Conservation (phyloP, 2,113 vertebrate genomes). For the Coptodon rendalli region DNA sequence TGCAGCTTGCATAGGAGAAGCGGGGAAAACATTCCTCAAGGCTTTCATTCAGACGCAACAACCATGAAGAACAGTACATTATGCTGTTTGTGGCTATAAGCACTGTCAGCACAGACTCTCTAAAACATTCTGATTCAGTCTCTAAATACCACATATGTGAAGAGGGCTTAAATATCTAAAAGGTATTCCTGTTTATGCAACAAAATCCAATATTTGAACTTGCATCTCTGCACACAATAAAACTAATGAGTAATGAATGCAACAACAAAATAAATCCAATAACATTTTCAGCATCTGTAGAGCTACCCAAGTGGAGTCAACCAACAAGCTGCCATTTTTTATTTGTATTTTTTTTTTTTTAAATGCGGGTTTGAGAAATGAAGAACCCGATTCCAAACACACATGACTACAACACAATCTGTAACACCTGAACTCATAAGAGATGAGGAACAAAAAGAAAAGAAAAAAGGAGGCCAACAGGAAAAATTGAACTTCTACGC, state of each 20-base stretch:
- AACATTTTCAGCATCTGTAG: neutral
- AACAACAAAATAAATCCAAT: neutral
- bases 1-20: neutral
- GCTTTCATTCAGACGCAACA: neutral
- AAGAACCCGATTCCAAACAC: neutral
- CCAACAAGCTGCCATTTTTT: conserved; percentile 22
- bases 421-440: neutral
- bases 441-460: neutral
- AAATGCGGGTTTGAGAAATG: neutral
- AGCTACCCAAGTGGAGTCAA: neutral
- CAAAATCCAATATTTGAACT: neutral
- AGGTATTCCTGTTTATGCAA: neutral
- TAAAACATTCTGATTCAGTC: neutral
- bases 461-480: neutral
- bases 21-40: neutral
- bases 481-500: neutral
- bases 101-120: neutral
- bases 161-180: neutral
- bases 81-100: neutral
- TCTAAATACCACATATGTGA: neutral
- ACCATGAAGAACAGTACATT: neutral
- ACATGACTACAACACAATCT: neutral
- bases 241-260: neutral
- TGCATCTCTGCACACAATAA: neutral
- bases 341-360: neutral